These are phyloP conservation scores for Ciconia boyciana DNA, from an alignment of 2,113 vertebrate species.

Conservation along the genomic window DNA sequence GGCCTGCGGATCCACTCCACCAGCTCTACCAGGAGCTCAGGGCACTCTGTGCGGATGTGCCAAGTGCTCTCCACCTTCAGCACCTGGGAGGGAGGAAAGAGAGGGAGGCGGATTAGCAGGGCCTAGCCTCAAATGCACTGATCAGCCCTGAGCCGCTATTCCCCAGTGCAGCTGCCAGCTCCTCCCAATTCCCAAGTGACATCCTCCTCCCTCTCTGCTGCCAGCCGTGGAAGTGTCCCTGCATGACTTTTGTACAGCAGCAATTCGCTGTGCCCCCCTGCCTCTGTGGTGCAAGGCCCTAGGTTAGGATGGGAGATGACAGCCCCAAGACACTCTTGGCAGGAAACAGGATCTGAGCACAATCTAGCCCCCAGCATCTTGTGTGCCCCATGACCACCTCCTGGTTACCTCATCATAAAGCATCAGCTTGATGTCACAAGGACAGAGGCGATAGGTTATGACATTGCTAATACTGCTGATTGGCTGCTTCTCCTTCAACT, in stretches of 20 bases:
- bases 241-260: not conserved
- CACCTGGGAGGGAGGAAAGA: constrained; percentile 19
- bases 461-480: constrained; percentile 80
- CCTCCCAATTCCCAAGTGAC: not conserved
- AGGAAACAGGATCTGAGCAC: not conserved
- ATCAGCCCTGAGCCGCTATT: not conserved
- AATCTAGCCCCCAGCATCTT: not conserved
- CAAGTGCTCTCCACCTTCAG: constrained; percentile 61
- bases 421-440: constrained; percentile 79
- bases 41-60: constrained; percentile 57
- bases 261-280: not conserved
- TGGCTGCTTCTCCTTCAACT: constrained; percentile 61
- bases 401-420: constrained; percentile 90
- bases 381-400: not conserved
- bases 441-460: constrained; percentile 78
- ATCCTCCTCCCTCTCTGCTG: not conserved
- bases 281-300: not conserved
- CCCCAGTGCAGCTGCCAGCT: not conserved
- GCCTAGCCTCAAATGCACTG: not conserved
- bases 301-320: not conserved
- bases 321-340: not conserved
- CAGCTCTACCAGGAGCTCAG: constrained; percentile 40
- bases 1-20: constrained; percentile 57
- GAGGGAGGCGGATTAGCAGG: not conserved
- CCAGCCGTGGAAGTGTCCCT: not conserved